Conservation (phyloP, 64 coral and sea anemone species). For the Pocillopora damicornis region DNA sequence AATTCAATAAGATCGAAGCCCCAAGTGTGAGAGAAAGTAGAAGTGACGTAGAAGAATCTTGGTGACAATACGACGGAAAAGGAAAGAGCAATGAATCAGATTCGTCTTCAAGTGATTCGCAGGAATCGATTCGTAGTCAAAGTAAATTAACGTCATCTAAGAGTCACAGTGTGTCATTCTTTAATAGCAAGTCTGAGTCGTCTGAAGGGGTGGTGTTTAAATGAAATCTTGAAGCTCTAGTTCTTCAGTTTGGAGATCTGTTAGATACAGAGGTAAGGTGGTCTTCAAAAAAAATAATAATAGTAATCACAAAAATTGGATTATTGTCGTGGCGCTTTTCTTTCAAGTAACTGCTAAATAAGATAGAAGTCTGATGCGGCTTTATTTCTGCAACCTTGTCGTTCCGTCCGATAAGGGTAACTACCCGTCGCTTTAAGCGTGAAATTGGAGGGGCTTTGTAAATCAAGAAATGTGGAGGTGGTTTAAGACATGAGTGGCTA, state of each 20-base stretch:
- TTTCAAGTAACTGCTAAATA: no score
- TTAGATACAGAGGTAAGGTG: conserved; percentile 73
- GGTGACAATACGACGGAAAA: conserved; percentile 57
- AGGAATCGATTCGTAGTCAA: conserved; percentile 42
- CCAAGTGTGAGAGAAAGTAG: conserved; percentile 57
- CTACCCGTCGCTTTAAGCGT: no score
- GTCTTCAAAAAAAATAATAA: not conserved
- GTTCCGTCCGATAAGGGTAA: no score
- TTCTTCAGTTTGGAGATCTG: conserved; percentile 91
- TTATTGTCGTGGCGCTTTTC: not conserved
- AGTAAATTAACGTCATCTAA: not conserved
- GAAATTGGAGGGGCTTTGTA: no score
- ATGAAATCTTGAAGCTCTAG: conserved; percentile 71
- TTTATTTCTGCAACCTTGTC: no score
- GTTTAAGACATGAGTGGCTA: no score
- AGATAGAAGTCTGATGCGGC: no score
- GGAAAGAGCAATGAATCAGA: conserved; percentile 41
- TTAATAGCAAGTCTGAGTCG: conserved; percentile 68
- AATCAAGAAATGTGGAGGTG: no score
- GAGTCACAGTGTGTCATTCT: conserved; percentile 49
- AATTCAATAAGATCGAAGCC: conserved; percentile 71
- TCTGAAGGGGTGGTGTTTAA: conserved; percentile 86
- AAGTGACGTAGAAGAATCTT: conserved; percentile 61
- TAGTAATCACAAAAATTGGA: not conserved
- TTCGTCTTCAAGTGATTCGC: conserved; percentile 45